phyloP scores from a whole-genome alignment of 2,797 vertebrate species.

The Macrochelys suwanniensis region DNA sequence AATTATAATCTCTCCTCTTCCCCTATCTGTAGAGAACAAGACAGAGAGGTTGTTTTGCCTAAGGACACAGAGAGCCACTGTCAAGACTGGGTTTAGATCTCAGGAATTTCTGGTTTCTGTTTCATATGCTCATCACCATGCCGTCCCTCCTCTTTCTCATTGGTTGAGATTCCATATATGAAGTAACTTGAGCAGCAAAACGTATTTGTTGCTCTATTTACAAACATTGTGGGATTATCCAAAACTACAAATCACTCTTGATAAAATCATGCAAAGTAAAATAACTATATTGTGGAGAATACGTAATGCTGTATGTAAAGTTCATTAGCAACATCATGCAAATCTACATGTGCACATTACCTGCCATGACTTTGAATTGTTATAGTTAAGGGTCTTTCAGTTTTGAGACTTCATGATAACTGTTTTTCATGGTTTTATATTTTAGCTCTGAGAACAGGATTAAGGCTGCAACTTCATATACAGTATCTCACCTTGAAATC shows the following conservation, averaged over 20 bases:
- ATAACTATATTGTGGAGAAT: neutral
- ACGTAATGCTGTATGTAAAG: neutral
- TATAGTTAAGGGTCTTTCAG: neutral
- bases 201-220: neutral
- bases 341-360: neutral
- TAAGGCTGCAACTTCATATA: neutral
- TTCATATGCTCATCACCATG: neutral
- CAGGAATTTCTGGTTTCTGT: neutral
- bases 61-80: neutral
- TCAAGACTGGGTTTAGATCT: neutral
- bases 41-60: neutral
- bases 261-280: fast-evolving
- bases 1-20: neutral
- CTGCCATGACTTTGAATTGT: neutral
- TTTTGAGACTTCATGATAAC: neutral
- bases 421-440: neutral
- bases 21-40: neutral
- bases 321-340: neutral
- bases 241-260: neutral
- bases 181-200: neutral
- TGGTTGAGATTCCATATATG: neutral
- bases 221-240: neutral
- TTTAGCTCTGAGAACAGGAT: neutral
- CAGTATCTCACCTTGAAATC: neutral
- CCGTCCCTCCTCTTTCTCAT: neutral